These are phyloP conservation scores for Gobiocypris rarus DNA, from an alignment of 2,113 vertebrate species.

Conservation along the genomic window DNA sequence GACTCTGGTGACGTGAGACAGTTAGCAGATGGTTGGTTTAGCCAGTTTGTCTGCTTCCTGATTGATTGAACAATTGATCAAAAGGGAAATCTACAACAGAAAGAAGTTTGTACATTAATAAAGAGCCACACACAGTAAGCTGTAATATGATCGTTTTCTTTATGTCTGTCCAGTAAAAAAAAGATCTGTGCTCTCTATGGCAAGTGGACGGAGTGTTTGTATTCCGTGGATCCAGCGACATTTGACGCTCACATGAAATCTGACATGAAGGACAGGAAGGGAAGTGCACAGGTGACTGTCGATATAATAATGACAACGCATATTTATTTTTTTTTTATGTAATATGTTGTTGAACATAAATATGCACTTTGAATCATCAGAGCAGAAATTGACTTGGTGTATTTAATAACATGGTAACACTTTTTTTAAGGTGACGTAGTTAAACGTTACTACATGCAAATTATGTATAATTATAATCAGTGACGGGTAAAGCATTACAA, in stretches of 20 bases:
- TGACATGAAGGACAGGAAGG: conserved; percentile 89
- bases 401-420: not conserved
- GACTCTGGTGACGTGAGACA: too few relatives aligned
- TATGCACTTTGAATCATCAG: too few relatives aligned
- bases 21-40: too few relatives aligned
- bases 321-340: too few relatives aligned
- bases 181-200: conserved; percentile 93
- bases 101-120: not conserved
- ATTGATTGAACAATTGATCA: too few relatives aligned
- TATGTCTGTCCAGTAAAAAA: conserved; percentile 85
- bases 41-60: too few relatives aligned
- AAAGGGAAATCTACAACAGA: not conserved
- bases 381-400: not conserved
- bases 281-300: conserved; percentile 81
- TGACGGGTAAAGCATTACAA: too few relatives aligned
- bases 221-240: conserved; percentile 82
- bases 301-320: too few relatives aligned
- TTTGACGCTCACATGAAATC: conserved; percentile 91
- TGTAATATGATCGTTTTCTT: not conserved
- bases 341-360: too few relatives aligned
- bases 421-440: too few relatives aligned
- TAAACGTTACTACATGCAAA: too few relatives aligned
- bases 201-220: conserved; percentile 97
- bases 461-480: too few relatives aligned
- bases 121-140: not conserved